These are phyloP conservation scores for Zalophus californianus DNA, from an alignment of 2,797 vertebrate species.

Conservation along the genomic window DNA sequence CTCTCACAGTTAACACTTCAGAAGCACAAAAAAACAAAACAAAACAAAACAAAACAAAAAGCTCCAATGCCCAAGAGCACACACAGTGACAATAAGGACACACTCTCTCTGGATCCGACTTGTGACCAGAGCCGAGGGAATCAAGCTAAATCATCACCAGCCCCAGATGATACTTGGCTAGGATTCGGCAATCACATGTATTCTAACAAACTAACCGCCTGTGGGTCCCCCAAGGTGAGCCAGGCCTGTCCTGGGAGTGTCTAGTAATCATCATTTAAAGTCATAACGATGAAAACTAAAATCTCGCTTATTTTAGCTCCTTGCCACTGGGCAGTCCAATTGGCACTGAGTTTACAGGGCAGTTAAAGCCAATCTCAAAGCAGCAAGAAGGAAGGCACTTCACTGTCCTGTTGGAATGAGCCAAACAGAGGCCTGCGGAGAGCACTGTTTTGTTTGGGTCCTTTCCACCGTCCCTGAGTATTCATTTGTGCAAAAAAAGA, in stretches of 20 bases:
- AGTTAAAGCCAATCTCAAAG: slow-evolving; percentile 51
- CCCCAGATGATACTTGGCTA: not conserved
- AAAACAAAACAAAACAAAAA: not conserved
- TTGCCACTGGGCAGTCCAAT: slow-evolving; percentile 62
- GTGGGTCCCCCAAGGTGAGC: slow-evolving; percentile 69
- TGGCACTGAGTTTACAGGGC: slow-evolving; percentile 48
- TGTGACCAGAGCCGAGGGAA: not conserved
- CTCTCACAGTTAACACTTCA: slow-evolving; percentile 67
- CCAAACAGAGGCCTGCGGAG: slow-evolving; percentile 17
- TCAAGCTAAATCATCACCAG: not conserved
- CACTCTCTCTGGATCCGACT: not conserved
- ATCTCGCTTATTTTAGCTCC: slow-evolving; percentile 73
- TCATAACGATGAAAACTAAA: slow-evolving; percentile 69
- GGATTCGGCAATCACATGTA: not conserved
- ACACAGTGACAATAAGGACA: slow-evolving; percentile 10
- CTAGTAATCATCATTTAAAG: slow-evolving; percentile 55
- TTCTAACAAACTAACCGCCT: slow-evolving; percentile 42
- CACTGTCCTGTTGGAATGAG: not conserved
- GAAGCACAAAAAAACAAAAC: not conserved
- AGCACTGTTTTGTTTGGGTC: slow-evolving; percentile 32
- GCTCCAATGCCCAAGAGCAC: not conserved
- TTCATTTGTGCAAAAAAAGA: slow-evolving; percentile 60
- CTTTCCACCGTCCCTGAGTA: slow-evolving; percentile 10
- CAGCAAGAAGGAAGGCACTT: slow-evolving; percentile 37
- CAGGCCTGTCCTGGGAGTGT: slow-evolving; percentile 26